A percentile compares a stretch with the other conserved stretches of the same genome.
Conservation (phyloP, 2,888 invertebrate genomes). For the Silvanus unidentatus region DNA sequence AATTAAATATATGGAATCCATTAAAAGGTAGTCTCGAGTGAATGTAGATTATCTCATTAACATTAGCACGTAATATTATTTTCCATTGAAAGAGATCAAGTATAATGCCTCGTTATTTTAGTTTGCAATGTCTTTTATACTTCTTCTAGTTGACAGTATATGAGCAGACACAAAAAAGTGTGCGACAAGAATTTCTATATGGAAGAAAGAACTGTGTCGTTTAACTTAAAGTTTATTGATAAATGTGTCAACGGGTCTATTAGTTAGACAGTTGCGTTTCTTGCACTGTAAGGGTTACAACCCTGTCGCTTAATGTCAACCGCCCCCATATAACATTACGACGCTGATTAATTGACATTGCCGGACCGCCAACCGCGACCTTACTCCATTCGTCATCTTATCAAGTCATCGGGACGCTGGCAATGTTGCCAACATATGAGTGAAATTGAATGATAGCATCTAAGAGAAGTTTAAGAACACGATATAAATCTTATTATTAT, state of each 20-base stretch:
- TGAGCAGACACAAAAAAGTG: no score
- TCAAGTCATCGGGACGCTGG: slow-evolving; percentile 11
- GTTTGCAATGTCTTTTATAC: no score
- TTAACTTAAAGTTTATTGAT: slow-evolving; percentile 22
- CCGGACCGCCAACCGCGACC: slow-evolving; percentile 29
- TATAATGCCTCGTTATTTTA: no score
- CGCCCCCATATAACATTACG: slow-evolving; percentile 16
- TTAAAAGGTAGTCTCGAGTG: no score
- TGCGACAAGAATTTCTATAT: not conserved
- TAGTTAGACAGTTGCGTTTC: slow-evolving; percentile 29
- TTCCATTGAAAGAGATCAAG: no score
- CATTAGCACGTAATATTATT: no score
- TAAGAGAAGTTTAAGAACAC: slow-evolving; percentile 10
- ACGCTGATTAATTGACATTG: slow-evolving; percentile 38
- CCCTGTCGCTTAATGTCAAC: slow-evolving; percentile 31
- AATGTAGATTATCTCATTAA: no score
- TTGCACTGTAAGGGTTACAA: slow-evolving; percentile 28
- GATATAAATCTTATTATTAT: slow-evolving; percentile 14
- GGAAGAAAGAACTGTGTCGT: not conserved
- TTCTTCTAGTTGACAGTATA: no score
- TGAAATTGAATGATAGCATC: slow-evolving; percentile 24
- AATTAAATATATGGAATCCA: no score
- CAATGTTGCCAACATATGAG: not conserved
- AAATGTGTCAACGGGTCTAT: slow-evolving; percentile 33
- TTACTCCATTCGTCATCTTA: slow-evolving; percentile 33